These are phyloP conservation scores for Noctua janthina DNA, from an alignment of 2,888 invertebrate genomes.

Conservation along the genomic window DNA sequence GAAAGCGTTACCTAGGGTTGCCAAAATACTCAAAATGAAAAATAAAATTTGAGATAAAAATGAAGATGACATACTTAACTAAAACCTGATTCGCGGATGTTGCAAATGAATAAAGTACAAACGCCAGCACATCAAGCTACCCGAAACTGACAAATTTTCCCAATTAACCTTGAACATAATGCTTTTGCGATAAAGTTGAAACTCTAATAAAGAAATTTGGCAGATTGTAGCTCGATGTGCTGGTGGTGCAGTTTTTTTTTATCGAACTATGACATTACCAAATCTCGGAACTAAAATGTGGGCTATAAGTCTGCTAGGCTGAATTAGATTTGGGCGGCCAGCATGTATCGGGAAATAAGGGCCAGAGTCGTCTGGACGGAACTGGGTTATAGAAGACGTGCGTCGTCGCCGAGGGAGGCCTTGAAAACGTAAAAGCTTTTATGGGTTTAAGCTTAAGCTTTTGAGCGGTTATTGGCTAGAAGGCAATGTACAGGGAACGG, in stretches of 20 bases:
- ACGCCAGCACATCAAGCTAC: too few relatives aligned
- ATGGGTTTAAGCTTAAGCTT: background rate
- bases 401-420: background rate
- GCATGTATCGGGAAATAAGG: background rate
- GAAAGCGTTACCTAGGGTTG: background rate
- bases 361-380: background rate
- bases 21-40: background rate
- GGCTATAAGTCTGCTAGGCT: background rate
- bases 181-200: too few relatives aligned
- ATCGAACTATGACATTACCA: background rate
- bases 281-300: background rate
- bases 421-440: background rate
- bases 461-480: background rate
- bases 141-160: too few relatives aligned
- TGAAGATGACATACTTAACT: background rate
- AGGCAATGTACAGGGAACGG: background rate
- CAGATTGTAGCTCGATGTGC: too few relatives aligned
- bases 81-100: background rate
- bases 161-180: too few relatives aligned
- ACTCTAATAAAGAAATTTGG: too few relatives aligned
- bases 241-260: background rate
- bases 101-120: background rate
- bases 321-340: background rate
- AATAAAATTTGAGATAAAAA: background rate
- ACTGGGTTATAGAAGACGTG: background rate